Evolutionary conservation across 2,797 vertebrate genomes (phyloP).

Genomic region (Gastrophryne carolinensis): DNA sequence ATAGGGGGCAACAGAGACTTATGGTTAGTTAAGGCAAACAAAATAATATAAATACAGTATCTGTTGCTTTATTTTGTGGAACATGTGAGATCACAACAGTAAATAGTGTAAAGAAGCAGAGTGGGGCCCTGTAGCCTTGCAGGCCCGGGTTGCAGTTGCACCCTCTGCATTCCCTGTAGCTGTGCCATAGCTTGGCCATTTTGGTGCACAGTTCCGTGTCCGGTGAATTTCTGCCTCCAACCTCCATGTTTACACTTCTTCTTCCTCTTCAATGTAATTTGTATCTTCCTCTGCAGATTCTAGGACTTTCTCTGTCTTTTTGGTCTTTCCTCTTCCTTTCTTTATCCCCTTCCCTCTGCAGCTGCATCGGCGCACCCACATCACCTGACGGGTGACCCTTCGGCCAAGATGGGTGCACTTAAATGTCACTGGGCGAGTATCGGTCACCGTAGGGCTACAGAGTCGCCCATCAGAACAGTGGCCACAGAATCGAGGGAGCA

Average conservation of each 20-base stretch:
- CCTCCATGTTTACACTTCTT: not conserved
- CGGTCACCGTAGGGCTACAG: constrained; percentile 19
- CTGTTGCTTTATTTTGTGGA: no score
- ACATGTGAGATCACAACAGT: no score
- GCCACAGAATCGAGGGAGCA: constrained; percentile 47
- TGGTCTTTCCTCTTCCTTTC: not conserved
- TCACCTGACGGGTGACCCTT: constrained; percentile 56
- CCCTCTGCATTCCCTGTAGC: no score
- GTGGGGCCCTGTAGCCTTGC: no score
- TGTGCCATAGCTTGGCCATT: no score
- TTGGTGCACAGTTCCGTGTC: no score
- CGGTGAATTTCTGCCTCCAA: no score
- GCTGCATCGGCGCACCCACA: constrained; percentile 72
- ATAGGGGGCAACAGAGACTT: no score
- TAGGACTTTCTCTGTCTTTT: not conserved
- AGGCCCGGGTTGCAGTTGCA: no score
- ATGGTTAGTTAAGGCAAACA: no score
- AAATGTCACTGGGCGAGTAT: constrained; percentile 51
- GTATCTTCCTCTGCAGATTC: not conserved
- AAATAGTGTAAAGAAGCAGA: no score
- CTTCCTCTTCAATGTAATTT: not conserved
- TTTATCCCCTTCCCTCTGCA: not conserved
- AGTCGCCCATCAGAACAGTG: constrained; percentile 56
- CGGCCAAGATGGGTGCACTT: constrained; percentile 59
- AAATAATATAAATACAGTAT: no score